Evolutionary conservation across 2,888 invertebrate species (phyloP).

Genomic region (Coelopa pilipes): DNA sequence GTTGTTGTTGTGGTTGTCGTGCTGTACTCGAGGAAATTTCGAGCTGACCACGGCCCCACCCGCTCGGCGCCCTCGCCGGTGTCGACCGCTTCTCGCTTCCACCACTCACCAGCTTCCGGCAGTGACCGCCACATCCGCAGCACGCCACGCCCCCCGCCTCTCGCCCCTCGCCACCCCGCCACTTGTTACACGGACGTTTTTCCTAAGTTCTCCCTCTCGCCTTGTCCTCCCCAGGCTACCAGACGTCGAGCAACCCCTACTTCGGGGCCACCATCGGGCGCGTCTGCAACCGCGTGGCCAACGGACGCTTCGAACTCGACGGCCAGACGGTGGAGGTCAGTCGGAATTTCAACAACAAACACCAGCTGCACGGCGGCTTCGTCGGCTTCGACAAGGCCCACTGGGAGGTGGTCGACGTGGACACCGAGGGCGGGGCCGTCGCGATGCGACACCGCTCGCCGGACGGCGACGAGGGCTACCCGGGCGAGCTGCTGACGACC

Average conservation of each 20-base stretch:
- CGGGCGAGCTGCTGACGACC: slow-evolving; percentile 81
- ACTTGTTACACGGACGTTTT: too few relatives aligned
- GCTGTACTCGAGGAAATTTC: too few relatives aligned
- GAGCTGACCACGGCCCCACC: too few relatives aligned
- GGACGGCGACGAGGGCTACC: slow-evolving; percentile 88
- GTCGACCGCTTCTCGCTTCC: too few relatives aligned
- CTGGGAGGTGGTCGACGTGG: slow-evolving; percentile 69
- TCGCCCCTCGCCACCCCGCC: too few relatives aligned
- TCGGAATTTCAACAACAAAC: slow-evolving; percentile 75
- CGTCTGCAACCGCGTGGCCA: slow-evolving; percentile 83
- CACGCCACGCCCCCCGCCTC: too few relatives aligned
- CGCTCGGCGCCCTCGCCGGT: too few relatives aligned
- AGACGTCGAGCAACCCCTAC: slow-evolving; percentile 77
- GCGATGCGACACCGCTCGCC: slow-evolving; percentile 80
- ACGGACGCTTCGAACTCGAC: slow-evolving; percentile 77
- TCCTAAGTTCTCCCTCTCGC: too few relatives aligned
- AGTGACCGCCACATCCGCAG: too few relatives aligned
- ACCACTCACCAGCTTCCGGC: too few relatives aligned
- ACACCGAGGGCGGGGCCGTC: slow-evolving; percentile 66
- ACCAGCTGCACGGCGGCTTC: slow-evolving; percentile 85
- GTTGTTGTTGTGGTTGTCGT: too few relatives aligned
- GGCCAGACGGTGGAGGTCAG: slow-evolving; percentile 77
- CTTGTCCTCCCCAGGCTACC: slow-evolving; percentile 71
- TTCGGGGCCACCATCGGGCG: slow-evolving; percentile 91
- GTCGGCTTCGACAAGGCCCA: slow-evolving; percentile 84